Base-by-base conservation (phyloP, 2,113 vertebrate genomes). In the Paradoxurus hermaphroditus region DNA sequence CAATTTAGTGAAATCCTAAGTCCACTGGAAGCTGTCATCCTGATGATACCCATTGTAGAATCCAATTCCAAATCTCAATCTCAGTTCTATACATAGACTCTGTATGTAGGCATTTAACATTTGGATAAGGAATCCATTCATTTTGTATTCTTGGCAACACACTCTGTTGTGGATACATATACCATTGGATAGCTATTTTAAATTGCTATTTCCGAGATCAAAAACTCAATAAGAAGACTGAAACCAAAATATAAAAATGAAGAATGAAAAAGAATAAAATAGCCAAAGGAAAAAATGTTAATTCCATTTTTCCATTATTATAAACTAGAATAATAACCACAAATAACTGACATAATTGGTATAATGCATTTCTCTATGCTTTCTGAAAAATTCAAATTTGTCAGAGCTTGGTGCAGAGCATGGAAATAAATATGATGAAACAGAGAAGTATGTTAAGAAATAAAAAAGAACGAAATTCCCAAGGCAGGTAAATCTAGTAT, bases 171-270 rank as follows among this genome's bases (percentile, higher is more conserved):
- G 85, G 72, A 70, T 53, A 85, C 36, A 53, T 67, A 94, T 8
- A 41, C n/a, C 44, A 63, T 49, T 62, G 78, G 51, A 51, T 36
- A 86, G 96, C 65, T 88, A 72, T 92, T 82, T 97, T 67, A 96
- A 97, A 88, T 46, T 34, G 25, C 87, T 68, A 13, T 53, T 97
- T 92, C 36, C 59, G 81, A 90, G 73, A 96, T 77, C 56, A 90
- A 96, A 96, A 96, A 65, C 62, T 72, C 72, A 95, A 36, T 67
- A 51, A 90, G n/a, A 39, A 83, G 84, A 90, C 59, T 27, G 41
- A 91, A 92, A 96, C 41, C 36, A 95, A 97, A 90, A 65, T 53
- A 81, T 1, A 84, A 93, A 90, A 91, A 90, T 82, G 34, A 92
- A 46, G 41, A 79, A 84, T 46, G 44, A 41, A 31, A 68, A 95